phyloP scores from a whole-genome alignment of 2,888 invertebrate genomes.

The Pegoplata infirma region DNA sequence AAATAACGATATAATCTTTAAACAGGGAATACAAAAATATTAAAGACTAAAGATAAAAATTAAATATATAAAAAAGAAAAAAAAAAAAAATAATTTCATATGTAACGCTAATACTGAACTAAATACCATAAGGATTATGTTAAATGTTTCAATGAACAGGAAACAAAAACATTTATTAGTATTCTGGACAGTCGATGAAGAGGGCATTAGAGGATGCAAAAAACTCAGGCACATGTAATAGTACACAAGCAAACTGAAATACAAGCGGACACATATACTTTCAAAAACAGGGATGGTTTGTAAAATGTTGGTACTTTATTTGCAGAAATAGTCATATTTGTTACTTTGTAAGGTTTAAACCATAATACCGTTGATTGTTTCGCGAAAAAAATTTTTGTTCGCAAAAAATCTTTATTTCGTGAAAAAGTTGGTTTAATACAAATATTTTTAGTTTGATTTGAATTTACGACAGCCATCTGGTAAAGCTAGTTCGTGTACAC shows the following conservation, averaged over 20 bases:
- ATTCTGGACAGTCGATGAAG: slow-evolving; percentile 55
- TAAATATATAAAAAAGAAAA: not conserved
- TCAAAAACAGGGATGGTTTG: too few species aligned
- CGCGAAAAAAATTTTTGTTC: too few species aligned
- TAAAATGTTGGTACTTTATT: too few species aligned
- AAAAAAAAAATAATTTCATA: slow-evolving; percentile 65
- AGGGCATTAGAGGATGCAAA: slow-evolving; percentile 19
- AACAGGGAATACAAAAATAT: not conserved
- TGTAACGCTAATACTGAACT: slow-evolving; percentile 61
- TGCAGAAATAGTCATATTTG: too few species aligned
- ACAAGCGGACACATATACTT: too few species aligned
- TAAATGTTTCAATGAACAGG: slow-evolving; percentile 49
- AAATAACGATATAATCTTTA: not conserved
- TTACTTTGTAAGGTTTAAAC: too few species aligned
- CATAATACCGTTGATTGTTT: too few species aligned
- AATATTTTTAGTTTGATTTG: too few species aligned
- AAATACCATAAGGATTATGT: slow-evolving; percentile 55
- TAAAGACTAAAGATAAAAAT: not conserved
- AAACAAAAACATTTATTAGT: slow-evolving; percentile 46
- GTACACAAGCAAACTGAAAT: not conserved
- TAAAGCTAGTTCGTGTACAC: too few species aligned
- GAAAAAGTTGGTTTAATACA: too few species aligned
- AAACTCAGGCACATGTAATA: not conserved
- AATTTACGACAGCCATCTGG: too few species aligned
- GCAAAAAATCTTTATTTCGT: too few species aligned